These are phyloP conservation scores for Ardeotis arabs DNA, from an alignment of 2,113 vertebrate species.

Conservation along the genomic window DNA sequence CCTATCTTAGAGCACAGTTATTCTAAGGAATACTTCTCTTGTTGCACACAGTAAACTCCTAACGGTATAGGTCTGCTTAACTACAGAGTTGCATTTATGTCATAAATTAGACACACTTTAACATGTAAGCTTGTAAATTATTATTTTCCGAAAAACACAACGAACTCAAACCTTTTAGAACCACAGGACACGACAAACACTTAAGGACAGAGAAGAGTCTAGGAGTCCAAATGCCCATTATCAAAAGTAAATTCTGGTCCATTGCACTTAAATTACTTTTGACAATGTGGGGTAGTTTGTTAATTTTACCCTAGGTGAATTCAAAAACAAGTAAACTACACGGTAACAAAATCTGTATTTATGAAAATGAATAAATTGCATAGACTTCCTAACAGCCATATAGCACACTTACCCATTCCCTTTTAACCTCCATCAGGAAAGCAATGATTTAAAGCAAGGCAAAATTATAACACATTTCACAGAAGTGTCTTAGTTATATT, in stretches of 20 bases:
- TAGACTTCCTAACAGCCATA: constrained; percentile 59
- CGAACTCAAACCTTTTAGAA: not conserved
- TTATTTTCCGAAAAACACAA: not conserved
- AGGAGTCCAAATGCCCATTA: not conserved
- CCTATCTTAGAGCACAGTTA: not conserved
- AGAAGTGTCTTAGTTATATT: not conserved
- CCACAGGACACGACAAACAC: not conserved
- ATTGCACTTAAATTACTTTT: not conserved
- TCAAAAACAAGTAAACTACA: not conserved
- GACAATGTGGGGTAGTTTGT: not conserved
- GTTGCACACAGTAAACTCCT: not conserved
- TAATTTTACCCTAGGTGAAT: not conserved
- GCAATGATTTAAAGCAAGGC: constrained; percentile 83
- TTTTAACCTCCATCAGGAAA: constrained; percentile 91
- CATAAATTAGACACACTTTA: not conserved
- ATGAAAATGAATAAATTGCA: not conserved
- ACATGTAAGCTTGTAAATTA: not conserved
- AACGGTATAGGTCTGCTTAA: not conserved
- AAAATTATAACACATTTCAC: constrained; percentile 67
- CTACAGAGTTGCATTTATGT: not conserved
- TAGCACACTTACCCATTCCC: constrained; percentile 90
- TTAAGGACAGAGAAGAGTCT: not conserved
- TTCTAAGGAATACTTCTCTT: not conserved
- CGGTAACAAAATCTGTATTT: not conserved
- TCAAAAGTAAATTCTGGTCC: not conserved